Base-by-base conservation (phyloP, 2,797 vertebrate genomes). In the Prunella strophiata region DNA sequence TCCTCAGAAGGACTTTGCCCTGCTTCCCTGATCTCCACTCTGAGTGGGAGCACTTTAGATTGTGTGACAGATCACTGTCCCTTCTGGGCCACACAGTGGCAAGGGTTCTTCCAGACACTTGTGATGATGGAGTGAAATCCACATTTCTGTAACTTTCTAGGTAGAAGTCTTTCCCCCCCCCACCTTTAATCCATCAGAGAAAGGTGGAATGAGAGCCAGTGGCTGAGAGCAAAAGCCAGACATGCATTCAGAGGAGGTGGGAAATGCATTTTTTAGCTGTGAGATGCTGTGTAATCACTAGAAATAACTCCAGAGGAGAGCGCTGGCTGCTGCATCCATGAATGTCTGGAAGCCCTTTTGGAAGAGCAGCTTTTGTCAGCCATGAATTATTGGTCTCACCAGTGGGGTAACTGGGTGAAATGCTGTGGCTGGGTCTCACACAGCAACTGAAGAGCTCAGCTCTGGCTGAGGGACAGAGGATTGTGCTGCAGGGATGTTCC, bases 51-150 rank as follows among this genome's bases (percentile, higher is more conserved):
- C 9, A 2, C 42, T 79, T 85, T 16, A 29, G 55, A 13, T 47
- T 3, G 4, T 58, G 48, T 61, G 40, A 63, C 0, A 0, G 36
- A 12, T 65, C 0, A 0, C 34, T 16, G 40, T 79, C 73, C 25
- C 45, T 75, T 50, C 40, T 0, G 0, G 51, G 58, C 19, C 25
- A 0, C 2, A 1, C 34, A 50, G 9, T 7, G 8, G 14, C 0
- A 1, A 30, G 19, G 55, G 38, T 61, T 19, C 2, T 76, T 91
- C 63, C 79, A 76, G 63, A 36, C 45, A 10, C 11, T 67, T 22
- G 42, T 11, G 47, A 14, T 38, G 19, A 40, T 63, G 59, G 42
- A 66, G 85, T 76, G 43, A 52, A 85, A 61, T 71, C 77, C 36
- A 18, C 1, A 1, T 91, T 85, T 79, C 57, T 1, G 0, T 63